Evolutionary conservation across 2,113 vertebrate species (phyloP).

Genomic region (Tupaia tana): DNA sequence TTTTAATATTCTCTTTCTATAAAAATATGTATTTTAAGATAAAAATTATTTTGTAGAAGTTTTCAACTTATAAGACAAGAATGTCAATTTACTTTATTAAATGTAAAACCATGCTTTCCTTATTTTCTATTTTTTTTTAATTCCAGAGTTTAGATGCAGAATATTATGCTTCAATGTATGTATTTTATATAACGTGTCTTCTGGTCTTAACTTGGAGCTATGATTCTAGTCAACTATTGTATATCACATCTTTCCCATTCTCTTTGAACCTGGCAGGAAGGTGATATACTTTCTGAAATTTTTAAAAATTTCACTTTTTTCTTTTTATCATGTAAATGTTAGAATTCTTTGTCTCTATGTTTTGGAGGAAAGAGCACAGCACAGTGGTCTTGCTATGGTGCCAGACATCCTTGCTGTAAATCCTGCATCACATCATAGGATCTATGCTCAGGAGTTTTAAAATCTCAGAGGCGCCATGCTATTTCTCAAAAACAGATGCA

Average conservation of each 20-base stretch:
- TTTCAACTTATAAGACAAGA: not conserved
- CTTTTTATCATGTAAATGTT: not conserved
- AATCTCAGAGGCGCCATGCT: not conserved
- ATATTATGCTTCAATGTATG: not conserved
- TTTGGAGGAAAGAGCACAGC: not conserved
- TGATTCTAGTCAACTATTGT: constrained; percentile 23
- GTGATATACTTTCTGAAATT: not conserved
- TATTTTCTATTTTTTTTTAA: not conserved
- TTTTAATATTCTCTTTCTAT: not conserved
- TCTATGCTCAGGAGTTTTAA: not conserved
- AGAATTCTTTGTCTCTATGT: not conserved
- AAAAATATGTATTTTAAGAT: not conserved
- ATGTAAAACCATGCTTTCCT: not conserved
- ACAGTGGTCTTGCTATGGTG: not conserved
- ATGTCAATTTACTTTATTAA: not conserved
- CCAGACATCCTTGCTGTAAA: not conserved
- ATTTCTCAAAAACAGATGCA: not conserved
- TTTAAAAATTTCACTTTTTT: not conserved
- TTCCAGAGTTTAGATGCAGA: not conserved
- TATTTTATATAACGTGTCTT: not conserved
- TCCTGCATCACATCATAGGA: not conserved
- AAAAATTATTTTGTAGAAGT: not conserved
- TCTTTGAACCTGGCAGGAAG: not conserved
- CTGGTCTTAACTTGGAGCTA: not conserved
- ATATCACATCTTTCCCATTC: not conserved